Conservation (phyloP, 2,113 vertebrate genomes). For the Galemys pyrenaicus region DNA sequence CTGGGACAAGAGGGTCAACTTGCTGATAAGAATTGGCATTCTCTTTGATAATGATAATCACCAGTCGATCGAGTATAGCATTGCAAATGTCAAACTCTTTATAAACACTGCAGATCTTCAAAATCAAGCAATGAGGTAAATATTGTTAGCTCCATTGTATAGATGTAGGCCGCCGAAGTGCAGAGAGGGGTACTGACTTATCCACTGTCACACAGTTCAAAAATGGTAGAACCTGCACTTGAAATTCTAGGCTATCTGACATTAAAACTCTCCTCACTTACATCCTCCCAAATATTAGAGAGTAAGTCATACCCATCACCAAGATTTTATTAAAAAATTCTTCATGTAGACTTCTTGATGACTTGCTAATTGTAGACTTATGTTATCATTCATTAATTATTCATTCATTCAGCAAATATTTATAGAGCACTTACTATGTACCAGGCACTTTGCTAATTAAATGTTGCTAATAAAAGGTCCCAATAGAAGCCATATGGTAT, state of each 20-base stretch:
- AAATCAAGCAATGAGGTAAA: neutral
- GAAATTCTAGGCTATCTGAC: neutral
- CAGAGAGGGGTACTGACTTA: conserved; percentile 9
- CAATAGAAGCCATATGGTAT: conserved; percentile 64
- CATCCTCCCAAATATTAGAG: neutral
- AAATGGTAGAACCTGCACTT: neutral
- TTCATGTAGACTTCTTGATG: conserved; percentile 33
- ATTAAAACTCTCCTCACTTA: conserved; percentile 8
- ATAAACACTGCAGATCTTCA: conserved; percentile 43
- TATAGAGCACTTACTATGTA: conserved; percentile 63
- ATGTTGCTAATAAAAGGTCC: conserved; percentile 62
- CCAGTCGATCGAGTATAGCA: neutral
- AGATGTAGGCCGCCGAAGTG: neutral
- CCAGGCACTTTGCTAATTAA: conserved; percentile 62
- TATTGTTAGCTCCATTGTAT: neutral
- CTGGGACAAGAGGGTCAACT: conserved; percentile 28
- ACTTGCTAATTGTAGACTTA: conserved; percentile 51
- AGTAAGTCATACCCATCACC: conserved; percentile 20
- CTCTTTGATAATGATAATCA: neutral
- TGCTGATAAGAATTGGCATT: conserved; percentile 43
- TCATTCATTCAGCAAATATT: conserved; percentile 59
- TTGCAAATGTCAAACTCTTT: neutral
- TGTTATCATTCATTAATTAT: conserved; percentile 63
- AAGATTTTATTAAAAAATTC: conserved; percentile 52
- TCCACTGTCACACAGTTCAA: neutral